Base-by-base conservation (phyloP, 2,888 invertebrate genomes). In the Shargacucullia verbasci region DNA sequence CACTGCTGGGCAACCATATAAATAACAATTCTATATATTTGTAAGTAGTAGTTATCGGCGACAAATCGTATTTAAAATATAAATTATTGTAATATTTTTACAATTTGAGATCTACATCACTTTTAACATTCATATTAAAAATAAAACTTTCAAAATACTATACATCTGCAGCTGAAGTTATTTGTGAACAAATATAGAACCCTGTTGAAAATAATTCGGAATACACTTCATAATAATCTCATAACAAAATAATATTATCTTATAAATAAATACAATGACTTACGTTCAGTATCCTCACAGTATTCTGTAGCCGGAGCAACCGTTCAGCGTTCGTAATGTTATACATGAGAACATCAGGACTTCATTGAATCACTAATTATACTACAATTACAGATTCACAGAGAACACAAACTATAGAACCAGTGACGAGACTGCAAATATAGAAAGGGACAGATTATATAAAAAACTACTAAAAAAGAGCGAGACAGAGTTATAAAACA, bases 181-280 rank as follows among this genome's bases (percentile, higher is more conserved):
- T 44, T 34, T 14, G 9, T 2, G 9, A 34, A 39, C 27, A 13
- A 46, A 44, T n/a, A 20, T n/a, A 7, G 5, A 27, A 35, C 41
- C 58, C 71, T 57, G 71, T 35, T 25, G 27, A 39, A 40, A 58
- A 59, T 66, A 67, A 66, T 71, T 65, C 65, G 41, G 48, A 43
- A 65, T 49, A 53, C 14, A 52, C 13, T 38, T 13, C 1, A 14
- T 60, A 20, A 29, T 34, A 3, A 54, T 63, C 35, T 69, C 43
- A 62, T 40, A 27, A 62, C 41, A 70, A 44, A 70, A 35, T 46
- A 41, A 69, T 62, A 61, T 37, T 10, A 31, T 20, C 14, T 35
- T 31, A 2, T 29, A 44, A 65, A 34, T 38, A 31, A 35, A 14
- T n/a, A 57, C 38, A 33, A 46, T 39, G 59, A 40, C 43, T 44